Evolutionary conservation across 2,888 invertebrate species (phyloP).

Genomic region (Macrosiphum euphorbiae): DNA sequence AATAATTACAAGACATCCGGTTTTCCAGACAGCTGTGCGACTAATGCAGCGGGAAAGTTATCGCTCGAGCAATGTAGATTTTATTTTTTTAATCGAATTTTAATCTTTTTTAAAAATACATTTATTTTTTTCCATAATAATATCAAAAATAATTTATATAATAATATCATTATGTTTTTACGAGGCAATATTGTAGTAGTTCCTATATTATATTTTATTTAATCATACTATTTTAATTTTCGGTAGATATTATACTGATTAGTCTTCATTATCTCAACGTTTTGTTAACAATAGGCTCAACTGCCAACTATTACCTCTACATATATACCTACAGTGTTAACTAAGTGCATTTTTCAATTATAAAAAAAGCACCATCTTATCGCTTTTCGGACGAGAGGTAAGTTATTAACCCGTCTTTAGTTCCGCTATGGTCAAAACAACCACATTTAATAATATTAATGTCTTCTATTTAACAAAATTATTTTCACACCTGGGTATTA

Average conservation of each 20-base stretch:
- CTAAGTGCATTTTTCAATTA: not conserved
- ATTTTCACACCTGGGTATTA: not conserved
- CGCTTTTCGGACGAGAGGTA: not conserved
- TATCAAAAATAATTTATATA: not conserved
- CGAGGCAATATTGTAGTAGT: no score
- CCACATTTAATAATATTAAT: not conserved
- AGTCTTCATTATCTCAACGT: not conserved
- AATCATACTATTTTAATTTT: not conserved
- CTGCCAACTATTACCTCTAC: not conserved
- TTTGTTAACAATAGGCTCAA: not conserved
- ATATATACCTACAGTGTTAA: not conserved
- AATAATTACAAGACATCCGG: conserved; percentile 36
- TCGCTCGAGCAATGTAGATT: conserved; percentile 14
- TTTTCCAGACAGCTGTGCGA: conserved; percentile 17
- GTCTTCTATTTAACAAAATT: not conserved
- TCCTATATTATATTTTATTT: not conserved
- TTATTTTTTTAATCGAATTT: conserved; percentile 46
- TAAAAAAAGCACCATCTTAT: not conserved
- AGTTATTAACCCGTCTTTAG: not conserved
- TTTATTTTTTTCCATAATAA: not conserved
- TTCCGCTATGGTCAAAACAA: not conserved
- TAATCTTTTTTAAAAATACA: conserved; percentile 32
- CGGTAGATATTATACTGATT: not conserved
- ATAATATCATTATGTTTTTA: not conserved
- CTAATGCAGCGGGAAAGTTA: not conserved